Percentiles rank a stretch among this genome's conserved stretches.
Evolutionary conservation across 2,888 invertebrate species (phyloP).

Genomic region (Harpalus rufipes): DNA sequence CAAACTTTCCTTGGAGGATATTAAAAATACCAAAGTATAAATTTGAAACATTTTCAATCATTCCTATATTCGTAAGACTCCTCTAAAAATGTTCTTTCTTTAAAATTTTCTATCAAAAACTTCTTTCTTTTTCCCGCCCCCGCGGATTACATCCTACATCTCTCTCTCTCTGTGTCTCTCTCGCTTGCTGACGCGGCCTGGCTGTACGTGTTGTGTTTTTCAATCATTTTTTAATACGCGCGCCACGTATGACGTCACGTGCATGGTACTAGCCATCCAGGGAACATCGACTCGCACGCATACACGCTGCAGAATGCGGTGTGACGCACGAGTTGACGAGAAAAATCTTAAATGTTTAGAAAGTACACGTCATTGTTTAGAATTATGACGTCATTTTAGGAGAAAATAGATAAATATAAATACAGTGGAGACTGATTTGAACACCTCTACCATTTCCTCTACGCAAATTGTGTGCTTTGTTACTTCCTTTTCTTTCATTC

Average conservation of each 20-base stretch:
- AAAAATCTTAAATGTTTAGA: slow-evolving; percentile 15
- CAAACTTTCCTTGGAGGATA: too few relatives aligned
- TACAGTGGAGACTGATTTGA: background rate
- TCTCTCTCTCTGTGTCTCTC: background rate
- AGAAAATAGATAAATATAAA: background rate
- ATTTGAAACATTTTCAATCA: too few relatives aligned
- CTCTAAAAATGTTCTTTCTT: background rate
- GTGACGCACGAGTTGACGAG: slow-evolving; percentile 14
- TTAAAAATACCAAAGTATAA: too few relatives aligned
- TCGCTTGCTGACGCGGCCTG: slow-evolving; percentile 28
- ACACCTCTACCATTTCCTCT: background rate
- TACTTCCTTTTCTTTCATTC: too few relatives aligned
- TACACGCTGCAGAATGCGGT: background rate
- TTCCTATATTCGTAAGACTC: too few relatives aligned
- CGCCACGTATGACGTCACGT: slow-evolving; percentile 57
- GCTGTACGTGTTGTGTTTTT: slow-evolving; percentile 55
- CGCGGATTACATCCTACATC: slow-evolving; percentile 10
- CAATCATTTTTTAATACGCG: slow-evolving; percentile 58
- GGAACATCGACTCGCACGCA: slow-evolving; percentile 15
- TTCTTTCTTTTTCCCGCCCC: slow-evolving; percentile 19
- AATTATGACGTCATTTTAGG: background rate
- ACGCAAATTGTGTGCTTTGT: background rate
- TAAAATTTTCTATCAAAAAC: background rate
- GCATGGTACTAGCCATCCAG: slow-evolving; percentile 19
- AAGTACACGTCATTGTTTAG: slow-evolving; percentile 35